Conservation (phyloP, 2,113 vertebrate species). For the Eolophus roseicapilla region DNA sequence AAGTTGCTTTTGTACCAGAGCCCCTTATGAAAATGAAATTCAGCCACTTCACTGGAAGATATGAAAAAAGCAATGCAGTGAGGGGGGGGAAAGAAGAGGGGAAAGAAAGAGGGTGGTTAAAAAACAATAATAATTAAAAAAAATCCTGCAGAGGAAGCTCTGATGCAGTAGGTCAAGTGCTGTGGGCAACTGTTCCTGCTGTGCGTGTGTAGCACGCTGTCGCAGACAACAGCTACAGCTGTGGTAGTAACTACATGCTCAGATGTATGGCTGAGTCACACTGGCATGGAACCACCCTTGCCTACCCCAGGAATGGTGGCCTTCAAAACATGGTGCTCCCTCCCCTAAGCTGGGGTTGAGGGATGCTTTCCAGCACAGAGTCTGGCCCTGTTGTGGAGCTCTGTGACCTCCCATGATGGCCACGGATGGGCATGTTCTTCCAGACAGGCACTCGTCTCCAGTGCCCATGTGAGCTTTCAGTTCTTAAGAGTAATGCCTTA, state of each 20-base stretch:
- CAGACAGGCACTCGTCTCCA: neutral
- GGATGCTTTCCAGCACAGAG: rapidly evolving
- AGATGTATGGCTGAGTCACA: no score
- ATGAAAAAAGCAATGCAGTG: neutral
- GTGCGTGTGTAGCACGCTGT: rapidly evolving
- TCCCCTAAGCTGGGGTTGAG: rapidly evolving
- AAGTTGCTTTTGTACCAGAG: neutral
- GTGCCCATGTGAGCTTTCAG: neutral
- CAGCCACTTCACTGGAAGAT: neutral
- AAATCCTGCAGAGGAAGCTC: neutral
- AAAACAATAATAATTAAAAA: neutral
- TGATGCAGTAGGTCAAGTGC: neutral
- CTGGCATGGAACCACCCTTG: neutral
- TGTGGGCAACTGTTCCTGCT: rapidly evolving
- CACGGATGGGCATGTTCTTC: rapidly evolving
- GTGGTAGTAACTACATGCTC: rapidly evolving
- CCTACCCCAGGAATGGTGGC: neutral
- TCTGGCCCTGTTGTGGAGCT: neutral
- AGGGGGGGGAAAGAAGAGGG: neutral
- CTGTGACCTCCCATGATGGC: neutral
- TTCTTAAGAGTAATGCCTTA: neutral
- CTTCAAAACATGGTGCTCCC: neutral
- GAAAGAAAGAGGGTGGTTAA: neutral
- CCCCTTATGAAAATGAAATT: neutral
- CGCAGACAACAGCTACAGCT: neutral